Conservation (phyloP, 2,797 vertebrate species). For the Acanthornis magna region DNA sequence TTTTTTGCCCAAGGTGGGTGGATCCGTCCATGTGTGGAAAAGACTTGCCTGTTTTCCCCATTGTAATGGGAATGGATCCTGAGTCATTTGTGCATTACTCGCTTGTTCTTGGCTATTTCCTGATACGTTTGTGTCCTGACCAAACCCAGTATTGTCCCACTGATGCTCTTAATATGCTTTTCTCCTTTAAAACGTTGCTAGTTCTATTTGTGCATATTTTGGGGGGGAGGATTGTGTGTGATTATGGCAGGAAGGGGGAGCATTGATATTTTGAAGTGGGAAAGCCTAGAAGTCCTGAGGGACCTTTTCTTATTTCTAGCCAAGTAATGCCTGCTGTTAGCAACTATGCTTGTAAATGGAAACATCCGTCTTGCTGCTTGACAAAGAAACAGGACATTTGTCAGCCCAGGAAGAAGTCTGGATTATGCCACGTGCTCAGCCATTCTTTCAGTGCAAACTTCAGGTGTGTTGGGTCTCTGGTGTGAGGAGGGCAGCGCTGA, state of each 20-base stretch:
- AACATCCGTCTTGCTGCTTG: neutral
- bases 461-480: neutral
- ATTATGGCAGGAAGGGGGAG: neutral
- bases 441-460: neutral
- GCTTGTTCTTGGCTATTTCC: conserved; percentile 36
- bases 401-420: neutral
- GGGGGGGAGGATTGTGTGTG: neutral
- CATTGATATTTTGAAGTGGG: neutral
- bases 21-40: neutral
- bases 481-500: neutral
- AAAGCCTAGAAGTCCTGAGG: neutral
- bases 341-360: neutral
- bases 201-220: neutral
- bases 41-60: neutral
- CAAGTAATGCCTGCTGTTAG: neutral
- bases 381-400: neutral
- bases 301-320: neutral
- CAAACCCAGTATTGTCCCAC: neutral
- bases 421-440: neutral
- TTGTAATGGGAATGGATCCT: conserved; percentile 18
- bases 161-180: neutral
- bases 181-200: neutral
- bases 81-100: neutral
- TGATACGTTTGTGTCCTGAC: neutral
- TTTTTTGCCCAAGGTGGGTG: neutral